A percentile compares a stretch with the other conserved stretches of the same genome.
Evolutionary conservation across 2,797 vertebrate species (phyloP).

Genomic region (Dendrocincla tyrannina): DNA sequence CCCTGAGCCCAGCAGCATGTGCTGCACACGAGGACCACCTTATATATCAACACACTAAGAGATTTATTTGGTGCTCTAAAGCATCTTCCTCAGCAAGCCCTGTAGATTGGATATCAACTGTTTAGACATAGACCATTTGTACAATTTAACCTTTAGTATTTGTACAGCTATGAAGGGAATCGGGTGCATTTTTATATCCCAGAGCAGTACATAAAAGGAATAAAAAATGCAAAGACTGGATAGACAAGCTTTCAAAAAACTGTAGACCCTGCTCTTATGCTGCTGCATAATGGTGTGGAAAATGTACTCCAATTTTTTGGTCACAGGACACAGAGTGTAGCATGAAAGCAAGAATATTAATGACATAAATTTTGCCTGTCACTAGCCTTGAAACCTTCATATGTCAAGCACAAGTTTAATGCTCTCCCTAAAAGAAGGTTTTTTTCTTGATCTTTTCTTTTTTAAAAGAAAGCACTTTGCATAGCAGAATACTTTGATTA

Average conservation of each 20-base stretch:
- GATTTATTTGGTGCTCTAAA: background rate
- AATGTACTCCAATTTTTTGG: conserved; percentile 46
- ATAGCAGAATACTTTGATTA: background rate
- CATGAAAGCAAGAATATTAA: conserved; percentile 35
- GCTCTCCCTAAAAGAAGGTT: background rate
- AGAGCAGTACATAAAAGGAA: conserved; percentile 60
- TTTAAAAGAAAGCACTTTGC: background rate
- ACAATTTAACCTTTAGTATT: conserved; percentile 62
- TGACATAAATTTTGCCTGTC: conserved; percentile 22
- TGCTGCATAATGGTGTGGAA: conserved; percentile 44
- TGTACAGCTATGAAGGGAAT: conserved; percentile 54
- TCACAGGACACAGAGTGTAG: conserved; percentile 14
- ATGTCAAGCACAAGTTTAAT: background rate
- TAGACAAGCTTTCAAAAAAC: conserved; percentile 40
- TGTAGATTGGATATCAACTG: background rate
- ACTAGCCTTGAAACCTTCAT: conserved; percentile 31
- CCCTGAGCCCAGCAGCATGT: background rate
- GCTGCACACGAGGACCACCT: background rate
- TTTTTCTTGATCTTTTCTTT: background rate
- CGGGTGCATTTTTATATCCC: conserved; percentile 39
- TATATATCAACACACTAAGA: rapidly evolving
- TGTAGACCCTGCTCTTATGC: background rate
- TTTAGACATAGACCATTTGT: conserved; percentile 38
- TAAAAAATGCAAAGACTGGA: conserved; percentile 59
- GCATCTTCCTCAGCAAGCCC: background rate